Evolutionary conservation across 2,797 vertebrate species (phyloP), one percentile per base, ranked within the genome.

Genomic region (Malacoctenus gilli): DNA sequence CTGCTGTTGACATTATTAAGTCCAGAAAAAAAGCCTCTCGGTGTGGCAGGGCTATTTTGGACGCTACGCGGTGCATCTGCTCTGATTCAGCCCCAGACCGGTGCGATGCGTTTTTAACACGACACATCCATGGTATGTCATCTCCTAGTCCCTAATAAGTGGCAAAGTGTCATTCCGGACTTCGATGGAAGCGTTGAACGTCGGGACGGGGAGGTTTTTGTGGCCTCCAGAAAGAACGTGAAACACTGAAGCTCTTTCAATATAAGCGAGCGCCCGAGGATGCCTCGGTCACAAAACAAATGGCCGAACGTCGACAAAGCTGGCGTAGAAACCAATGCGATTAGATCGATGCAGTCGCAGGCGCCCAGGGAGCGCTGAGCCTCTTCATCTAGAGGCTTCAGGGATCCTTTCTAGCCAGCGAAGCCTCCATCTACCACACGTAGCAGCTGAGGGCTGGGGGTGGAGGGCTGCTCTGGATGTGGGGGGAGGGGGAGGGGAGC

Each of bases 1-100:
- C 75, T 75, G 54, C 73, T 86, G 85, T 85, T 85, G 83, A 88
- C 79, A 83, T 85, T 84, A 87, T 77, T 82, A 79, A 82, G 68
- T 72, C 81, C n/a, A n/a, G n/a, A n/a, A 75, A 77, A 76, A 78
- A 87, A 79, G 73, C 54, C 54, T 69, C 82, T 69, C 79, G 79
- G 65, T 84, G 76, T 85, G 85, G 74, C 71, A 66, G 69, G 57
- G 65, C 77, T 84, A 75, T 83, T 84, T 76, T 80, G 71, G 70
- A 72, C 44, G 68, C 75, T 76, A 71, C 75, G 46, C 59, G 55
- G 51, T 62, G 59, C 74, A 85, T 89, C 87, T 87, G 87, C 78
- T 85, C 76, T 83, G 34, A 72, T 69, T 87, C 77, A 85, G 43
- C 61, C 65, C 56, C 61, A 59, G 87, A 72, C 59, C 59, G 5